Base-by-base conservation (phyloP, 2,113 vertebrate genomes). In the Corynorhinus townsendii region DNA sequence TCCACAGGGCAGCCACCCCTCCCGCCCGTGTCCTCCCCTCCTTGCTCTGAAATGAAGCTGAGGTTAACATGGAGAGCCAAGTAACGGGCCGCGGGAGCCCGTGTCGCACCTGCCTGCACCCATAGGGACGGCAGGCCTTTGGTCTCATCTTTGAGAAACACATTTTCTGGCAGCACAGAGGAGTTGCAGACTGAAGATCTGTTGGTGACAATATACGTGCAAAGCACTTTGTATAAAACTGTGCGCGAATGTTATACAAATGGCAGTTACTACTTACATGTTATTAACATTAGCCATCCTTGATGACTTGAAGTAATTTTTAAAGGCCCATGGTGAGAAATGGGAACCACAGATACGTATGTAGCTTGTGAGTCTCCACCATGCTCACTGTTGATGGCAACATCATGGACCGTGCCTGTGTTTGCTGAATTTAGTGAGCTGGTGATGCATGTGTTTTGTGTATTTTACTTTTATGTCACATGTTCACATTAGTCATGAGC, bases 271-370 rank as follows among this genome's bases (percentile, higher is more conserved):
- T 73, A 54, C 49, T 33, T 35, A 0, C 26, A 15, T 43, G 2
- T 43, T 80, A 45, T 43, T 62, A 43, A 33, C 87, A 59, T 77
- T 47, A 77, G 84, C 95, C 75, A 20, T 72, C 90, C 76, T 38
- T 28, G 12, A 49, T 33, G 83, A 62, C 91, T 79, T 40, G 81
- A 87, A 95, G 66, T 75, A 62, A 45, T 82, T 90, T 92, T 68
- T 83, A 40, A 45, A 86, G 89, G 64, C 92, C 93, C 83, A 8
- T 7, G 16, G 93, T 92, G 95, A 92, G 90, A 93, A 89, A 30
- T 7, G 49, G 80, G 95, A 86, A 84, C 86, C 87, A 40, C 91
- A 92, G 14, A 17, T 71, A 35, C 35, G 24, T 83, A 35, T 45
- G 87, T 49, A 33, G 79, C 56, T 72, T 17, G 56, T 47, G 83